Evolutionary conservation across 2,797 vertebrate species (phyloP).

Genomic region (Astyanax mexicanus): DNA sequence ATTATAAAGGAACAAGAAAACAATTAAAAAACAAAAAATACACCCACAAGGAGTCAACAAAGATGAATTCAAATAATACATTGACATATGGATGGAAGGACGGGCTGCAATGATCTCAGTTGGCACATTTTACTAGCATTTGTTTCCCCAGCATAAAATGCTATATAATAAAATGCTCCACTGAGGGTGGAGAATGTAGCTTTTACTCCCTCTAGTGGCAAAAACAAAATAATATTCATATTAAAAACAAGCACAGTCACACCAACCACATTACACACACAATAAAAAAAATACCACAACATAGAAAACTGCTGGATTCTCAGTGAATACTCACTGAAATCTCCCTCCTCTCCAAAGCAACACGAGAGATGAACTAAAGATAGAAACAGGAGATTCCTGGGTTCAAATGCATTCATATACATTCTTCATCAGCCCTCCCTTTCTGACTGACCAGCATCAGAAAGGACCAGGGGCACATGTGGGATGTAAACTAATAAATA

Average conservation of each 20-base stretch:
- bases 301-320: constrained; percentile 51
- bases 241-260: constrained; percentile 31
- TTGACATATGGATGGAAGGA: constrained; percentile 1
- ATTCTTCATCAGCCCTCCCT: not conserved
- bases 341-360: constrained; percentile 87
- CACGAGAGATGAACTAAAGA: constrained; percentile 85
- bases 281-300: constrained; percentile 25
- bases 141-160: not conserved
- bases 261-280: constrained; percentile 22
- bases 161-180: too few species aligned
- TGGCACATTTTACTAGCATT: constrained; percentile 1
- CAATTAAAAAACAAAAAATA: constrained; percentile 49
- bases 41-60: not conserved
- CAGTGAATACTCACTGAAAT: constrained; percentile 88
- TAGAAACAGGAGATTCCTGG: constrained; percentile 77
- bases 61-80: constrained; percentile 12
- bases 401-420: constrained; percentile 64
- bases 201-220: constrained; percentile 15
- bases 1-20: constrained; percentile 67
- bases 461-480: not conserved
- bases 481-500: not conserved
- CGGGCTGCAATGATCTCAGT: constrained; percentile 6
- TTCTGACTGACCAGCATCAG: not conserved
- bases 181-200: constrained; percentile 11
- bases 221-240: constrained; percentile 21